Evolutionary conservation across 2,113 vertebrate species (phyloP).

Genomic region (Cettia cetti): DNA sequence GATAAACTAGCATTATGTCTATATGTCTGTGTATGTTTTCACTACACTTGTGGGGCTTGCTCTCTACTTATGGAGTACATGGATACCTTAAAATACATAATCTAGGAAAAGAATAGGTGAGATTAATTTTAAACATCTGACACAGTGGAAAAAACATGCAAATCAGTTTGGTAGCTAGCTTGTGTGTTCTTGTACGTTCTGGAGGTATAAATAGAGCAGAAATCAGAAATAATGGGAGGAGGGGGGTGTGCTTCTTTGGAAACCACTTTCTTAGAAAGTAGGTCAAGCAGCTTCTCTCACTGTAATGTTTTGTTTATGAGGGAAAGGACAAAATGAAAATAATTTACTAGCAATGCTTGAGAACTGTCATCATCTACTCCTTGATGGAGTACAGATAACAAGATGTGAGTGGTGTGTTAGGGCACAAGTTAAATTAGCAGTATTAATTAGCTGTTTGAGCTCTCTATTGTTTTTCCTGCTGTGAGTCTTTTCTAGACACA

Average conservation of each 20-base stretch:
- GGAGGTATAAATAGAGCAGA: neutral
- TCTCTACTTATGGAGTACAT: neutral
- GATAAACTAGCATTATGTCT: neutral
- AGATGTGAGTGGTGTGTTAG: neutral
- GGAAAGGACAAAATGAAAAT: neutral
- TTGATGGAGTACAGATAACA: neutral
- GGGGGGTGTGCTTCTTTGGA: neutral
- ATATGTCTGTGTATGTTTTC: neutral
- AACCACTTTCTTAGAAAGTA: neutral
- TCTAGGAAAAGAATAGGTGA: neutral
- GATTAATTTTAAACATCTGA: neutral
- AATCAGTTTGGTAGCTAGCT: neutral
- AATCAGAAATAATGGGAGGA: neutral
- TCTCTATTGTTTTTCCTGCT: neutral
- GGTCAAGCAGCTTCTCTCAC: neutral
- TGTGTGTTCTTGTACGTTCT: neutral
- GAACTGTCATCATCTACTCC: neutral
- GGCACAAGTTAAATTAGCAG: neutral
- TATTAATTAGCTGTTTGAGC: constrained; percentile 17
- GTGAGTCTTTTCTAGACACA: neutral
- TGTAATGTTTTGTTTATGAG: neutral
- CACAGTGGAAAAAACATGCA: neutral
- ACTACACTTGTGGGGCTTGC: neutral
- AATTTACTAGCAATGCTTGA: neutral
- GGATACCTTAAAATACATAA: neutral